Evolutionary conservation across 2,113 vertebrate species (phyloP).

Genomic region (Verasper variegatus): DNA sequence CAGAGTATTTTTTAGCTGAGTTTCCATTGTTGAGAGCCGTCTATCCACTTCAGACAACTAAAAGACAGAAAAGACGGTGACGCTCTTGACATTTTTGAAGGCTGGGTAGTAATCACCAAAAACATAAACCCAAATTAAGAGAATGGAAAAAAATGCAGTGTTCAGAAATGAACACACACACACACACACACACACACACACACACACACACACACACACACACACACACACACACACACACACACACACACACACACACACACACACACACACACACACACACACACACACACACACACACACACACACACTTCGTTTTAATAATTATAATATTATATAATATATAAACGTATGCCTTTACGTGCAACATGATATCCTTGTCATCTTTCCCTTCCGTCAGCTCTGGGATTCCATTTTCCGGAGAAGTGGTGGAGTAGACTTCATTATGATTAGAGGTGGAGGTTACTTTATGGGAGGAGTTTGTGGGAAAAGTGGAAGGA

Average conservation of each 20-base stretch:
- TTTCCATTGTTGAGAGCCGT: conserved; percentile 80
- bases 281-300: no score
- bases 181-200: no score
- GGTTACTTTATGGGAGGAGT: neutral
- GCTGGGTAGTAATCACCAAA: no score
- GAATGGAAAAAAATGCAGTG: no score
- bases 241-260: no score
- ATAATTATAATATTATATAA: neutral
- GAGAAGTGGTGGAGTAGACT: neutral
- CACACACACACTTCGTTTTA: neutral
- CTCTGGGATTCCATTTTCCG: neutral
- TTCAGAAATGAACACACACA: no score
- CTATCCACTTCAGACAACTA: conserved; percentile 72
- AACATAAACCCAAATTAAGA: no score
- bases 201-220: no score
- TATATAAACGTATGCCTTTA: conserved; percentile 8
- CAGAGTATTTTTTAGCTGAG: conserved; percentile 72
- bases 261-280: no score
- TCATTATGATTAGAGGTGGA: neutral
- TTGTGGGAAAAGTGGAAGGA: conserved; percentile 24
- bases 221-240: no score
- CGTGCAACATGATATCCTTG: conserved; percentile 7
- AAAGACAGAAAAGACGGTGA: conserved; percentile 26
- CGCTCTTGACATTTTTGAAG: no score
- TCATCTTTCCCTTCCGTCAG: conserved; percentile 13